Conservation (phyloP, 2,797 vertebrate species). For the Odontamblyopus lacepedii region DNA sequence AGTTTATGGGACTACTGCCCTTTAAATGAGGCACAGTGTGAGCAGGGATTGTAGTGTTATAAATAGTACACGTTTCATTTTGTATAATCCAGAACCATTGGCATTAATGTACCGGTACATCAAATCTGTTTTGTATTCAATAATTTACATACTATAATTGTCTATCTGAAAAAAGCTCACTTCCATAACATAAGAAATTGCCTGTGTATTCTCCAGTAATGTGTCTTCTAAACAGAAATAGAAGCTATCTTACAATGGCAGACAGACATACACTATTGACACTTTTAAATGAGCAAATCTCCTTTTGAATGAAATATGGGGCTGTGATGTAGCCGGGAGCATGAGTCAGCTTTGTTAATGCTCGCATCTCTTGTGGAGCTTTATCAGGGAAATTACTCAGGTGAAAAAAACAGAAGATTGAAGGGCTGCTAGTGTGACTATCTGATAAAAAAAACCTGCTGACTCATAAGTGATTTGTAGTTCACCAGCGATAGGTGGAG, state of each 20-base stretch:
- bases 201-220: not conserved
- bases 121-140: no score
- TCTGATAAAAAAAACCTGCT: conserved; percentile 60
- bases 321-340: conserved; percentile 47
- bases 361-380: conserved; percentile 41
- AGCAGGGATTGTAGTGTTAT: not conserved
- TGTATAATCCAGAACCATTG: not conserved
- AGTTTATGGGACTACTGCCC: no score
- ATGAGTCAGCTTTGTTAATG: conserved; percentile 64
- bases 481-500: conserved; percentile 39
- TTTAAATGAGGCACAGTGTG: no score
- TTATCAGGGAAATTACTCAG: conserved; percentile 58
- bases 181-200: not conserved
- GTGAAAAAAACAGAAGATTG: conserved; percentile 36
- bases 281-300: conserved; percentile 58
- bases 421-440: conserved; percentile 44
- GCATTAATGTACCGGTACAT: no score
- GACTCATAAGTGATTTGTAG: conserved; percentile 60
- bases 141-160: not conserved
- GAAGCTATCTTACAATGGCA: conserved; percentile 16
- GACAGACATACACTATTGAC: conserved; percentile 34
- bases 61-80: not conserved
- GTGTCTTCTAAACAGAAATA: not conserved
- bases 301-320: conserved; percentile 52
- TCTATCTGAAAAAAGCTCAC: not conserved